Percentiles rank a stretch among this genome's conserved stretches.
These are phyloP conservation scores for Nephotettix cincticeps DNA, from an alignment of 1,140 invertebrate genomes.

Conservation along the genomic window DNA sequence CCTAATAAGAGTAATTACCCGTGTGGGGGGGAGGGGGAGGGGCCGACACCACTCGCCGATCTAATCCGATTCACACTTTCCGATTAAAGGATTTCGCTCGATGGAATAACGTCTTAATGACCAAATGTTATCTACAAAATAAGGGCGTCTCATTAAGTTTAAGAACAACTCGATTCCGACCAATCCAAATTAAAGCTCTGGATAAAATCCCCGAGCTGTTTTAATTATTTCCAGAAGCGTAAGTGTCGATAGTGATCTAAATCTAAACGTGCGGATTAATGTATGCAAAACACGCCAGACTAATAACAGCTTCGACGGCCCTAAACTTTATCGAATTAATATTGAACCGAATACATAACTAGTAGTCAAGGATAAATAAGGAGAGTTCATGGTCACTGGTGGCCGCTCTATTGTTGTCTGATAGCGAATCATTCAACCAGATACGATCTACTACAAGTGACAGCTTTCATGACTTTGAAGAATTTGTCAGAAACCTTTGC, in stretches of 20 bases:
- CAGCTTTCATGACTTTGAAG: too few relatives aligned
- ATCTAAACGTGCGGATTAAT: background rate
- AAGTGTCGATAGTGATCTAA: background rate
- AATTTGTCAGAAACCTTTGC: too few relatives aligned
- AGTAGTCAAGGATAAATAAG: too few relatives aligned
- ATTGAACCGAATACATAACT: background rate
- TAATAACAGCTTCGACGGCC: background rate
- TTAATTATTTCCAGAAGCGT: background rate
- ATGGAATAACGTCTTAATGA: background rate
- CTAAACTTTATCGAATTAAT: constrained; percentile 7
- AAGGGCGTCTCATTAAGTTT: background rate
- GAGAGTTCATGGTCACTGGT: too few relatives aligned
- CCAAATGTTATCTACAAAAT: background rate
- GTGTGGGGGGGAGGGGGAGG: background rate
- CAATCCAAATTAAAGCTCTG: background rate
- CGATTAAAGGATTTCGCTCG: background rate
- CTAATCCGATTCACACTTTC: background rate
- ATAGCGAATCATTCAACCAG: too few relatives aligned
- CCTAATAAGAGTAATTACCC: background rate
- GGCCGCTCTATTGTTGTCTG: too few relatives aligned
- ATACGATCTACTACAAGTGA: too few relatives aligned
- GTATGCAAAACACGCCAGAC: background rate
- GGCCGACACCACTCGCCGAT: background rate
- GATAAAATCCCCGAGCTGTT: background rate
- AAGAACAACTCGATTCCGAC: background rate